These are phyloP conservation scores for Mesoclemmys tuberculata DNA, from an alignment of 2,113 vertebrate genomes.

Conservation along the genomic window DNA sequence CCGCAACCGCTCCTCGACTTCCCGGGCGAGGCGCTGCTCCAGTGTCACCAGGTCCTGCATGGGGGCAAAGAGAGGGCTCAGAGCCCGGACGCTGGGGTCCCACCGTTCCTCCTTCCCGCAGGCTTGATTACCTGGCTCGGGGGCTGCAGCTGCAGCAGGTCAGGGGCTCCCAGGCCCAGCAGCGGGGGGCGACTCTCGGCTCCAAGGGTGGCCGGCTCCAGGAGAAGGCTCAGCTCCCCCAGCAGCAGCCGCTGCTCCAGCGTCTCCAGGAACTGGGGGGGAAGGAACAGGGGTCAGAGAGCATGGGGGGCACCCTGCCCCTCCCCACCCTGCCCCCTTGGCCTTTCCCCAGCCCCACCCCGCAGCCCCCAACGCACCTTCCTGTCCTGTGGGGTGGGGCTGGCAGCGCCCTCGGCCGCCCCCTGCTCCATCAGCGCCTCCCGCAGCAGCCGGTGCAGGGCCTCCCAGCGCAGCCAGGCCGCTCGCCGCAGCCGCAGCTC, in stretches of 20 bases:
- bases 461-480: slow-evolving; percentile 83
- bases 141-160: slow-evolving; percentile 82
- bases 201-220: slow-evolving; percentile 67
- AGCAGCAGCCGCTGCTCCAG: slow-evolving; percentile 84
- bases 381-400: slow-evolving; percentile 74
- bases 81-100: not conserved
- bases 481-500: slow-evolving; percentile 79
- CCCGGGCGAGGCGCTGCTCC: slow-evolving; percentile 77
- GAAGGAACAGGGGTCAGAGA: not conserved
- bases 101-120: not conserved
- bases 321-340: not conserved
- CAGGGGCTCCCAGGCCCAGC: slow-evolving; percentile 76
- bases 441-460: slow-evolving; percentile 78
- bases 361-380: slow-evolving; percentile 69
- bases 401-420: slow-evolving; percentile 63
- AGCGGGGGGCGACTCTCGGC: slow-evolving; percentile 60
- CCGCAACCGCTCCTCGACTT: slow-evolving; percentile 84
- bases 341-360: not conserved
- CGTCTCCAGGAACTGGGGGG: slow-evolving; percentile 80
- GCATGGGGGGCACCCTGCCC: not conserved
- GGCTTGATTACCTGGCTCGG: slow-evolving; percentile 65
- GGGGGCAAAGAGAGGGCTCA: not conserved
- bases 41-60: slow-evolving; percentile 80
- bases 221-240: slow-evolving; percentile 76
- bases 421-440: slow-evolving; percentile 84